Evolutionary conservation across 2,113 vertebrate species (phyloP).

Genomic region (Micronycteris hirsuta): DNA sequence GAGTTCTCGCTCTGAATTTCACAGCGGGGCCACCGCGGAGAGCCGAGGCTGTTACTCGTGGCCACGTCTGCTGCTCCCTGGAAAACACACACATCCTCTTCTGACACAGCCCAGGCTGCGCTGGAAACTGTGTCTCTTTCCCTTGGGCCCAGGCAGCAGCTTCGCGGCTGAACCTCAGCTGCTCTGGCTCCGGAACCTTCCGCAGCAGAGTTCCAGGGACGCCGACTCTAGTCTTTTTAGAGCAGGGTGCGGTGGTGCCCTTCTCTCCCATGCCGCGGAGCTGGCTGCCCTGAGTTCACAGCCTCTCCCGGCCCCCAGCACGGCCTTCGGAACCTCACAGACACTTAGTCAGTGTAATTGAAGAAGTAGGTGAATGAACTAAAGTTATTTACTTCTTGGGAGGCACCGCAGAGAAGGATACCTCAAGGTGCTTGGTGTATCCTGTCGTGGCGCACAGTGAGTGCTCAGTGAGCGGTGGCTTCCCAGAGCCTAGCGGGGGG

Average conservation of each 20-base stretch:
- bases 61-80: not conserved
- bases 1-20: not conserved
- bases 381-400: not conserved
- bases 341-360: not conserved
- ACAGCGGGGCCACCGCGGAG: not conserved
- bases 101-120: not conserved
- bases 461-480: not conserved
- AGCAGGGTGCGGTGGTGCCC: not conserved
- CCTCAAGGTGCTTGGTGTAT: not conserved
- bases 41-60: too few relatives aligned
- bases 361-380: not conserved
- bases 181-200: conserved; percentile 51
- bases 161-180: conserved; percentile 51
- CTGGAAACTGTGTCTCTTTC: not conserved
- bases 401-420: not conserved
- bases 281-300: not conserved
- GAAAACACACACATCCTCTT: not conserved
- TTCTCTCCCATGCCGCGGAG: not conserved
- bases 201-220: conserved; percentile 65
- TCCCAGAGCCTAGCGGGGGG: not conserved
- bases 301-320: not conserved
- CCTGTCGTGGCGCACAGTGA: too few relatives aligned
- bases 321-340: not conserved
- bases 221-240: conserved; percentile 25
- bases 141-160: not conserved